Conservation (phyloP, 2,113 vertebrate genomes). For the Psittacula cyanocephala region DNA sequence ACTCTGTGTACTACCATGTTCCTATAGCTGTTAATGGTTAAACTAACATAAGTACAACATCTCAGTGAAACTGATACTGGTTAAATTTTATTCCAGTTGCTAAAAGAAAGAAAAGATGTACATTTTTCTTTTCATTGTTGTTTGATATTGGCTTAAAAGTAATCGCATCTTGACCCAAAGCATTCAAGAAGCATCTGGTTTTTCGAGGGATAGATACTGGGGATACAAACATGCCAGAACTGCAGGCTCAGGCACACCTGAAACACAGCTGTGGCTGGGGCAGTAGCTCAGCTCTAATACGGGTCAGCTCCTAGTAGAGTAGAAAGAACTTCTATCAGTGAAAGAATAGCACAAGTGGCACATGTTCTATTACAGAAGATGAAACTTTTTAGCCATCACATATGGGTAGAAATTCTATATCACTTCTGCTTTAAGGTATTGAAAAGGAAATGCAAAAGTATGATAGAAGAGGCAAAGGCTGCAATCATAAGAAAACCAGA, state of each 20-base stretch:
- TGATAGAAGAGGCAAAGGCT: not conserved
- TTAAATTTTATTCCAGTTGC: not conserved
- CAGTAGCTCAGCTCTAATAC: not conserved
- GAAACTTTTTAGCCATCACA: not conserved
- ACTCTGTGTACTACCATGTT: not conserved
- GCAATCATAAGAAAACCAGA: not conserved
- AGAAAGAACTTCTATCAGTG: not conserved
- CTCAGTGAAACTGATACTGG: not conserved
- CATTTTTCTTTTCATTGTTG: not conserved
- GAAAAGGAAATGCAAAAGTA: not conserved
- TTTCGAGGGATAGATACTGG: not conserved
- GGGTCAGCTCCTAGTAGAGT: not conserved
- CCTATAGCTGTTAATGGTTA: not conserved
- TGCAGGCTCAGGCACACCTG: not conserved
- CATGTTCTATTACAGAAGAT: not conserved
- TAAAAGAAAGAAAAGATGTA: not conserved
- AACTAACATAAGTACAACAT: not conserved
- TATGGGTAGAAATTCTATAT: not conserved
- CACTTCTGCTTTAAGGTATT: not conserved
- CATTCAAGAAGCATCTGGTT: not conserved
- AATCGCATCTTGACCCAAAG: not conserved
- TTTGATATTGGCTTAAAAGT: not conserved
- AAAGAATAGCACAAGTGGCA: not conserved
- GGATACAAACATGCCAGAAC: not conserved
- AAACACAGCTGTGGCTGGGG: not conserved